A percentile compares a stretch with the other conserved stretches of the same genome.
These are phyloP conservation scores for Sthenelais limicola DNA, from an alignment of 2,888 invertebrate genomes.

Conservation along the genomic window DNA sequence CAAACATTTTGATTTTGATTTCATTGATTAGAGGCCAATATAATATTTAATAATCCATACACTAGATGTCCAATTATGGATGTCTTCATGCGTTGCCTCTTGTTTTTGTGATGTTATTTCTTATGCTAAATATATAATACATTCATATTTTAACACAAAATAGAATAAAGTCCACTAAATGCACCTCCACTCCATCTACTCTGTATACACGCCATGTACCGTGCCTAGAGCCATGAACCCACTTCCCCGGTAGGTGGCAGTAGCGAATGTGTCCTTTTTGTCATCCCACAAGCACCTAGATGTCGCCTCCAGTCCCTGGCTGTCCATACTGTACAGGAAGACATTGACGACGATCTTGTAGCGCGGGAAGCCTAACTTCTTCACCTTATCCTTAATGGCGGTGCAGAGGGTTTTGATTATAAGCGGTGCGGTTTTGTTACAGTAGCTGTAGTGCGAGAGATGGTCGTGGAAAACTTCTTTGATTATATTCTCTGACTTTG, in stretches of 20 bases:
- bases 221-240: conserved; percentile 9
- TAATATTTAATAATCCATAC: no score
- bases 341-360: conserved; percentile 26
- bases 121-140: no score
- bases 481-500: neutral
- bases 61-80: no score
- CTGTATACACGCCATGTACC: conserved; percentile 12
- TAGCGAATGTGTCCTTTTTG: conserved; percentile 15
- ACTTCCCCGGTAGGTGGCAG: conserved; percentile 6
- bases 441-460: neutral
- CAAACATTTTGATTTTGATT: no score
- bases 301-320: conserved; percentile 1
- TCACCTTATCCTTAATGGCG: conserved; percentile 17
- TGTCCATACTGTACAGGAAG: neutral
- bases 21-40: no score
- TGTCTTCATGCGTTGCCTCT: no score
- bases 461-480: conserved; percentile 1
- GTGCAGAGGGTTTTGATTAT: conserved; percentile 19
- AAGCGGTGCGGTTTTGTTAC: neutral
- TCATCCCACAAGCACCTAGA: conserved; percentile 17
- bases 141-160: no score
- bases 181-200: no score
- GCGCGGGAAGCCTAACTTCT: conserved; percentile 12
- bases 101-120: no score
- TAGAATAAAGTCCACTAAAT: no score